Evolutionary conservation across 2,113 vertebrate genomes (phyloP), one percentile per base, ranked within the genome.

Genomic region (Chitala chitala): DNA sequence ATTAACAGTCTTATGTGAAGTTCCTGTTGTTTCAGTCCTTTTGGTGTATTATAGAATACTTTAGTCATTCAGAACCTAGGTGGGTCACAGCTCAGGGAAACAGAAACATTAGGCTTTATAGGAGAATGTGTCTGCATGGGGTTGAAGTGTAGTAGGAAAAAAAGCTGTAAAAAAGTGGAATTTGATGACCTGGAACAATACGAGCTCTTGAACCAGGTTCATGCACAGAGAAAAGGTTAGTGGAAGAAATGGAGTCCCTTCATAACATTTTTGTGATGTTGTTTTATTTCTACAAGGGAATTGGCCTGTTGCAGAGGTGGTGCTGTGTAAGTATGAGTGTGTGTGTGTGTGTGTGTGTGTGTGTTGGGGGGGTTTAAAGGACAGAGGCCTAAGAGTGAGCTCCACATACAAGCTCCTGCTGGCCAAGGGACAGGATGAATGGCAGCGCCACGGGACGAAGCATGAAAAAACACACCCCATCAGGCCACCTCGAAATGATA

Each of bases 1-100:
- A 85, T 89, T 90, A 90, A 88, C 87, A 87, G 84, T 82, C 82
- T 76, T 75, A 78, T 79, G 78, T 73, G 81, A 84, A 46, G 72
- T 84, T 83, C 82, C 80, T 82, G 78, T 79, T 81, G 84, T 84
- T 79, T n/a, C n/a, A 85, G 72, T 56, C 61, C 40, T 26, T 63
- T 2, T 36, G 59, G 56, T 13, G 13, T 31, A 64, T 44, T 29
- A 36, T 64, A 51, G 44, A 64, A 42, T 44, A 9, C 31, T 61
- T 61, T 31, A 64, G 24, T 42, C 8, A 20, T 15, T 10, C 48
- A 20, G 12, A 20, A 51, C 2, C 12, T 51, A 46, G 72, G 55
- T 64, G 51, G 72, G 56, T 69, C 64, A 55, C 15, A 10, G 46
- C 31, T 10, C 64, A 9, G 69, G 50, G 54, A 15, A 46, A 50